These are phyloP conservation scores for Microtus pennsylvanicus DNA, from an alignment of 2,113 vertebrate species.

Conservation along the genomic window DNA sequence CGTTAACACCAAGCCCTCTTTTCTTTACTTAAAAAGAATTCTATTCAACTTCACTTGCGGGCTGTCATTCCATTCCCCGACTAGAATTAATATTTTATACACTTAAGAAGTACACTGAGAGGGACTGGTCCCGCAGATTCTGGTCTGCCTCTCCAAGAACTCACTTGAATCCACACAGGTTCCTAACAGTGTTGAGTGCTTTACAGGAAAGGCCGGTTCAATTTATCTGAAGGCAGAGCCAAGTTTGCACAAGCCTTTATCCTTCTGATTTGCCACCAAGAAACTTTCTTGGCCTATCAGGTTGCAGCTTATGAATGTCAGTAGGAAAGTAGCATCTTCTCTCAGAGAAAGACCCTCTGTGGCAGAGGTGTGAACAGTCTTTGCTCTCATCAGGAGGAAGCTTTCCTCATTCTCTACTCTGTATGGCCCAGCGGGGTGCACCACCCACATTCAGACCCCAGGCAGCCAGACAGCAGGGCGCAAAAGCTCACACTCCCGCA, in stretches of 20 bases:
- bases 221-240: constrained; percentile 19
- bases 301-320: constrained; percentile 52
- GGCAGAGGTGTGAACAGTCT: constrained; percentile 61
- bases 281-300: not conserved
- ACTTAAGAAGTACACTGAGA: not conserved
- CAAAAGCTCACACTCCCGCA: constrained; percentile 76
- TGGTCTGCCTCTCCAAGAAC: not conserved
- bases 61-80: not conserved
- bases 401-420: constrained; percentile 35
- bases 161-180: not conserved
- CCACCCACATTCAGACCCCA: constrained; percentile 86
- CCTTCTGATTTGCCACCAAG: constrained; percentile 47
- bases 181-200: not conserved
- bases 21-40: constrained; percentile 17
- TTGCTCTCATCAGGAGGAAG: not conserved
- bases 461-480: constrained; percentile 80
- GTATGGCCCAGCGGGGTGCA: constrained; percentile 53
- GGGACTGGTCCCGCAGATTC: not conserved
- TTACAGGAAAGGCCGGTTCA: constrained; percentile 45
- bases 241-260: constrained; percentile 21
- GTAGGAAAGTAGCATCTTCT: not conserved
- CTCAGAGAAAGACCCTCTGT: constrained; percentile 51
- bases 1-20: not conserved
- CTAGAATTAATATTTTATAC: constrained; percentile 44
- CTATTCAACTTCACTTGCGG: not conserved